Percentiles rank a stretch among this genome's conserved stretches.
Conservation (phyloP, 2,113 vertebrate genomes). For the Castor canadensis region DNA sequence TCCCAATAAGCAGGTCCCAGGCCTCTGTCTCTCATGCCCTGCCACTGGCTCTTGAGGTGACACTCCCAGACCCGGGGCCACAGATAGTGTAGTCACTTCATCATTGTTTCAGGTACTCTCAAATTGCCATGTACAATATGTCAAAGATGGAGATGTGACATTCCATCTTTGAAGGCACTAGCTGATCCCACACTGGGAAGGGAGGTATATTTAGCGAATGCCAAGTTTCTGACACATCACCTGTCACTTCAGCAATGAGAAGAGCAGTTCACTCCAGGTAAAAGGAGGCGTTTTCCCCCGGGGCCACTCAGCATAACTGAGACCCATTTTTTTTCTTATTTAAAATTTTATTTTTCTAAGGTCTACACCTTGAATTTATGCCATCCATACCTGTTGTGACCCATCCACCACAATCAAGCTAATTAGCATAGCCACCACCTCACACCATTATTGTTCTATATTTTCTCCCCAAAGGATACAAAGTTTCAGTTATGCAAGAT, state of each 20-base stretch:
- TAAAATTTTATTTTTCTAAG: neutral
- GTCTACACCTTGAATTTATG: neutral
- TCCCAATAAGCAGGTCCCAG: accelerated
- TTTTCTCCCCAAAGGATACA: neutral
- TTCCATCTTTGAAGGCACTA: neutral
- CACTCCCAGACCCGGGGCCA: neutral
- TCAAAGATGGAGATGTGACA: neutral
- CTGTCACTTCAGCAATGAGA: neutral
- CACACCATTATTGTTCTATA: accelerated
- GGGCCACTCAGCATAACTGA: neutral
- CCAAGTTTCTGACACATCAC: neutral
- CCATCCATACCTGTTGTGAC: accelerated
- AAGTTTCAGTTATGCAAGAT: neutral
- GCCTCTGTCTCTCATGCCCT: too few species aligned
- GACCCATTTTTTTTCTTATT: neutral
- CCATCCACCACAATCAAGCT: accelerated
- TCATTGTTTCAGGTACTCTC: neutral
- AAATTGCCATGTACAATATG: neutral
- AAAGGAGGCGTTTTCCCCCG: neutral
- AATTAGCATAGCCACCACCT: accelerated
- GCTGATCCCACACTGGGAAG: neutral
- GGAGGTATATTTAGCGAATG: neutral
- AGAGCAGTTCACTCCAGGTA: neutral
- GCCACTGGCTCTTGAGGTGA: accelerated
- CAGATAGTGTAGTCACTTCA: neutral